phyloP scores from a whole-genome alignment of 2,888 invertebrate species.

The Ptilodon capucinus region DNA sequence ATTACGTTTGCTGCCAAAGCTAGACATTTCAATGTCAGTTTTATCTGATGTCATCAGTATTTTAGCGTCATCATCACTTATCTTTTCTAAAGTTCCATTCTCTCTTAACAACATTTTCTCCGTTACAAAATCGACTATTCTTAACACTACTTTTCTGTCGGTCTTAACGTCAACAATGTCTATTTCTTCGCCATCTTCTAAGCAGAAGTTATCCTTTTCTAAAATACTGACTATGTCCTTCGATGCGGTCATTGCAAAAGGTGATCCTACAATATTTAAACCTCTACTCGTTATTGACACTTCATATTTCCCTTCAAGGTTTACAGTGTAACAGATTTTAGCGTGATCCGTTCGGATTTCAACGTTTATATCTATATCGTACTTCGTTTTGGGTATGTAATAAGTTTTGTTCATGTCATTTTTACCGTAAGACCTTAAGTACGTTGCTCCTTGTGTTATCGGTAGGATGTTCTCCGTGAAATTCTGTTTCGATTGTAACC shows the following conservation, averaged over 20 bases:
- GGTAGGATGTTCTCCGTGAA: constrained; percentile 70
- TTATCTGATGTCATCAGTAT: constrained; percentile 56
- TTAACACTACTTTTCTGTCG: constrained; percentile 73
- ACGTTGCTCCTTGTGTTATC: constrained; percentile 70
- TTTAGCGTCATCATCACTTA: constrained; percentile 71
- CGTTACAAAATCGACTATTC: constrained; percentile 80
- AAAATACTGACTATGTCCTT: constrained; percentile 59
- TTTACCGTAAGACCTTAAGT: constrained; percentile 70
- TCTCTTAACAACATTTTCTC: constrained; percentile 81
- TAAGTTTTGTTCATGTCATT: constrained; percentile 75
- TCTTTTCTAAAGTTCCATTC: constrained; percentile 75
- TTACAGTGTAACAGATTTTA: constrained; percentile 77
- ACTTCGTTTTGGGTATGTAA: constrained; percentile 71
- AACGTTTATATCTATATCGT: constrained; percentile 78
- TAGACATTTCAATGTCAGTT: constrained; percentile 27
- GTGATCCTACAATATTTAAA: constrained; percentile 82
- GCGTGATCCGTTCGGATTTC: constrained; percentile 72
- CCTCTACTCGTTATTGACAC: constrained; percentile 81
- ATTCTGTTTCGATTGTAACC: constrained; percentile 58
- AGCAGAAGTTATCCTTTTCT: constrained; percentile 63
- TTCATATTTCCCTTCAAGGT: constrained; percentile 80
- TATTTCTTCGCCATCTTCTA: constrained; percentile 77
- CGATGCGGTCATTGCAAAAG: constrained; percentile 76
- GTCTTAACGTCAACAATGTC: constrained; percentile 70
- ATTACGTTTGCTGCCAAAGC: constrained; percentile 27